phyloP scores from a whole-genome alignment of 2,888 invertebrate genomes.

The Aplocera efformata region DNA sequence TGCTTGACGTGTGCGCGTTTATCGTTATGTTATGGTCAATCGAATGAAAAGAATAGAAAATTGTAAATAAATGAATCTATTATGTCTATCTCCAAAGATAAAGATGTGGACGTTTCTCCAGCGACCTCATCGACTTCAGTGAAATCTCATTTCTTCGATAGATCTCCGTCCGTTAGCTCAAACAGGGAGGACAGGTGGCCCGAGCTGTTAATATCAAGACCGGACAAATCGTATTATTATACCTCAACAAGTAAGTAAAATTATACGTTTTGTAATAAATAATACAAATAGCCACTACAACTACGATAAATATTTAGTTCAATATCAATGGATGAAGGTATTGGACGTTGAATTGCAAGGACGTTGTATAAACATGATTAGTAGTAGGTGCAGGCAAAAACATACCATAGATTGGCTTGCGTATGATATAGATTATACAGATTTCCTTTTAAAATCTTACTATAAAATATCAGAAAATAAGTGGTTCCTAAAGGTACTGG shows the following conservation, averaged over 20 bases:
- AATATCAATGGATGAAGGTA: too few species aligned
- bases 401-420: too few species aligned
- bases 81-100: constrained; percentile 64
- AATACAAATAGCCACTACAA: neutral
- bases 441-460: too few species aligned
- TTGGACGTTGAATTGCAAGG: too few species aligned
- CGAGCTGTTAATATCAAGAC: constrained; percentile 69
- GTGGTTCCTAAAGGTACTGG: too few species aligned
- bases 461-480: too few species aligned
- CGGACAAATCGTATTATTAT: constrained; percentile 67
- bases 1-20: constrained; percentile 11
- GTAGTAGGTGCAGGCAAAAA: too few species aligned
- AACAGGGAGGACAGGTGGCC: constrained; percentile 73
- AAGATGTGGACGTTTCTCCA: constrained; percentile 53
- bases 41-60: constrained; percentile 27
- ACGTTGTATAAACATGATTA: too few species aligned
- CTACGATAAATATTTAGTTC: too few species aligned
- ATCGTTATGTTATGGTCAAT: constrained; percentile 33
- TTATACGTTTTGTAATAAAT: neutral
- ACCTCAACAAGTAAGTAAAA: constrained; percentile 64
- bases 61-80: constrained; percentile 37
- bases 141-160: constrained; percentile 54
- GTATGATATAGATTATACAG: too few species aligned
- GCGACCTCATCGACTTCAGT: constrained; percentile 59
- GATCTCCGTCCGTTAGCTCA: constrained; percentile 65